A percentile compares a stretch with the other conserved stretches of the same genome.
phyloP scores from a whole-genome alignment of 2,113 vertebrate genomes.

The Melierax canorus region DNA sequence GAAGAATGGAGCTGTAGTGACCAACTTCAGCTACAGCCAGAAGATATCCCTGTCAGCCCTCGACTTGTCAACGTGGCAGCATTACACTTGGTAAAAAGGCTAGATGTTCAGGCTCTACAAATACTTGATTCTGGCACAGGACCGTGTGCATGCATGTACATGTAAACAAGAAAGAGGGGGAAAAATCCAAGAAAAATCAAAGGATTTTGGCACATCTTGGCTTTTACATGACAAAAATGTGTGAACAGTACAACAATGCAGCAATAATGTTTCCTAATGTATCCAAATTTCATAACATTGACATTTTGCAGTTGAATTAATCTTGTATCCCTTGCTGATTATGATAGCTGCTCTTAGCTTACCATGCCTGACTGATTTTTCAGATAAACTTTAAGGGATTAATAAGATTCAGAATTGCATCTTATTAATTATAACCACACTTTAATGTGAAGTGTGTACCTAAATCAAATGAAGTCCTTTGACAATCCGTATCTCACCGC shows the following conservation, averaged over 20 bases:
- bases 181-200: background rate
- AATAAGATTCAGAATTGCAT: background rate
- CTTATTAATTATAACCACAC: background rate
- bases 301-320: background rate
- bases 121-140: background rate
- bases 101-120: background rate
- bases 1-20: background rate
- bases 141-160: rapidly evolving
- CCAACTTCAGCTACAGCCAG: background rate
- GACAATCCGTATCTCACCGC: background rate
- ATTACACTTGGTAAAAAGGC: background rate
- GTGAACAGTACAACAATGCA: background rate
- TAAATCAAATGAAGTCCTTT: background rate
- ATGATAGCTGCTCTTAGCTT: background rate
- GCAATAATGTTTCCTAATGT: background rate
- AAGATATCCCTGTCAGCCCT: background rate
- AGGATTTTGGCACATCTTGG: background rate
- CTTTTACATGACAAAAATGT: background rate
- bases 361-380: background rate
- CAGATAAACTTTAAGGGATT: background rate
- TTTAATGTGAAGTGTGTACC: background rate
- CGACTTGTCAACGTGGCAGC: background rate
- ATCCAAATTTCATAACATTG: background rate
- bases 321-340: background rate
- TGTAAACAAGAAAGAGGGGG: background rate